phyloP scores from a whole-genome alignment of 2,797 vertebrate species.

The Nannoperca australis region DNA sequence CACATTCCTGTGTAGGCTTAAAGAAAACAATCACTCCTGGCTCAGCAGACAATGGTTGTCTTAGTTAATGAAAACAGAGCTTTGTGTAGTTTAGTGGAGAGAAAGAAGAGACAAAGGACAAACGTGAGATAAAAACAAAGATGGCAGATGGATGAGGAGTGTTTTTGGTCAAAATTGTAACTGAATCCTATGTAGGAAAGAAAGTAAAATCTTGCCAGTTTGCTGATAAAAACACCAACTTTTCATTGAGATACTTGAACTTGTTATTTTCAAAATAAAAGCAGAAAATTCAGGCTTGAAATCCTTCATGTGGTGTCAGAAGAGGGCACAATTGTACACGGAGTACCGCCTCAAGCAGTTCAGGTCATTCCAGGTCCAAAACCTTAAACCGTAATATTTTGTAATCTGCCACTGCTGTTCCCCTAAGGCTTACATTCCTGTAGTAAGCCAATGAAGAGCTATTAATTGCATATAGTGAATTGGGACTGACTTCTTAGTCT shows the following conservation, averaged over 20 bases:
- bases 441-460: constrained; percentile 60
- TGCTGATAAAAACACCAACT: constrained; percentile 4
- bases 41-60: constrained; percentile 35
- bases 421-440: constrained; percentile 63
- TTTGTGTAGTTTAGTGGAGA: constrained; percentile 5
- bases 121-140: constrained; percentile 17
- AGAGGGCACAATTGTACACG: constrained; percentile 41
- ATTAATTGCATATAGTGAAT: constrained; percentile 58
- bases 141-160: constrained; percentile 6
- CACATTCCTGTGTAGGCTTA: constrained; percentile 33
- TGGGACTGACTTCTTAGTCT: constrained; percentile 26
- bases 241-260: constrained; percentile 26
- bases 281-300: constrained; percentile 43
- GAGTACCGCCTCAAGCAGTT: constrained; percentile 46
- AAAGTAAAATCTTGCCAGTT: not conserved
- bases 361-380: constrained; percentile 62
- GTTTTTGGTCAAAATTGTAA: constrained; percentile 4
- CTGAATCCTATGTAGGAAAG: not conserved
- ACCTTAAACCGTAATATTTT: constrained; percentile 62
- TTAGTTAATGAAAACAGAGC: constrained; percentile 39
- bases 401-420: constrained; percentile 50
- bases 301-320: constrained; percentile 39
- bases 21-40: constrained; percentile 44
- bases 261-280: constrained; percentile 49
- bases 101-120: constrained; percentile 1